Evolutionary conservation across 2,888 invertebrate species (phyloP).

Genomic region (Agonopterix heracliana): DNA sequence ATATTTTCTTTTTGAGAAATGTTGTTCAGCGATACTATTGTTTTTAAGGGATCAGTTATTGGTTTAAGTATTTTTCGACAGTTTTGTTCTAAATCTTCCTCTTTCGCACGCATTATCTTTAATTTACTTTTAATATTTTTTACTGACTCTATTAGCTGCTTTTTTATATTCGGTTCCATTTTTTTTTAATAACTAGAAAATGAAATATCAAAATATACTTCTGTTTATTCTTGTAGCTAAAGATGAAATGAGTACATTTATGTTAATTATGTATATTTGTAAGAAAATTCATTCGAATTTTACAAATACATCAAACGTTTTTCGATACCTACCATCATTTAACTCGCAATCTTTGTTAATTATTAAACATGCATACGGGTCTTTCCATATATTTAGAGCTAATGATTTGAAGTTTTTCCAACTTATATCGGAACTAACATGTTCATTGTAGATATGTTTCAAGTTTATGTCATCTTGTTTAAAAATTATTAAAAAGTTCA

Average conservation of each 20-base stretch:
- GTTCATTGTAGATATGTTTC: slow-evolving; percentile 14
- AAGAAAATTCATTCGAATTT: too few species aligned
- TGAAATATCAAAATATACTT: too few species aligned
- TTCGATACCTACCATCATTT: slow-evolving; percentile 5
- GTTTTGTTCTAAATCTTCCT: neutral
- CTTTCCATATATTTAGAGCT: slow-evolving; percentile 13
- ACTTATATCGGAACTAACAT: slow-evolving; percentile 20
- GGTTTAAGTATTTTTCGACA: slow-evolving; percentile 4
- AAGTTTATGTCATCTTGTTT: neutral
- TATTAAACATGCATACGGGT: slow-evolving; percentile 11
- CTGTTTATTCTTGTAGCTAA: too few species aligned
- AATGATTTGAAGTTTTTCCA: slow-evolving; percentile 19
- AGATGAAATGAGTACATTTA: too few species aligned
- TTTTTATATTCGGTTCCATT: slow-evolving; percentile 1
- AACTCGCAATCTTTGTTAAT: slow-evolving; percentile 18
- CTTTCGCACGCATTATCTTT: neutral
- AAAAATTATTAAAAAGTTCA: neutral
- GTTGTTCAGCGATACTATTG: neutral
- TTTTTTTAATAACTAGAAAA: too few species aligned
- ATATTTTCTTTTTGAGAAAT: too few species aligned
- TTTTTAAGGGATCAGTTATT: slow-evolving; percentile 3
- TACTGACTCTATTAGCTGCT: slow-evolving; percentile 7
- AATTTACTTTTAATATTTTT: slow-evolving; percentile 5
- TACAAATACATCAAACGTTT: slow-evolving; percentile 1
- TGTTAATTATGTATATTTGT: too few species aligned